Evolutionary conservation across 2,888 invertebrate genomes (phyloP), one percentile per base, ranked within the genome.

Genomic region (Pyralis farinalis): DNA sequence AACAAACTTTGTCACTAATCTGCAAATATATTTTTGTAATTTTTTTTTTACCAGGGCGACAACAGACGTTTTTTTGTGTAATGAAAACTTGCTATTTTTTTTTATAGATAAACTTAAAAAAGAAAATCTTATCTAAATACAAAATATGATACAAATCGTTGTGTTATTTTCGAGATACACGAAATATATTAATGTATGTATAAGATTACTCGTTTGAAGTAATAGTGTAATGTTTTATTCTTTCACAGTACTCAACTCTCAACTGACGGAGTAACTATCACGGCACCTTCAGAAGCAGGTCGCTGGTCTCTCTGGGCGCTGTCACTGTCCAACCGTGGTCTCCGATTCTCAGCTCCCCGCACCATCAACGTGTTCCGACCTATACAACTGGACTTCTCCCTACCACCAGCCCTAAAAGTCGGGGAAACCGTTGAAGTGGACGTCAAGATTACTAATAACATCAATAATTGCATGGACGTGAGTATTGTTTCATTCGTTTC

Each of bases 391-490:
- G 91, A 92, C 69, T 92, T 93, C 63, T 75, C 89, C 0, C 72
- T 92, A 3, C 93, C 93, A 3, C 86, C 90, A 0, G 91, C 90
- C 1, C 64, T 93, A 55, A 88, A 91, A 51, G 92, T 92, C 7
- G 90, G 93, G 0, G 93, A 93, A 63, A 91, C 92, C 0, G 87
- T 92, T 0, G 92, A 93, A 63, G 91, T 93, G n/a, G 93, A 93
- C 53, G 92, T 93, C 50, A 92, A 92, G 71, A 93, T 93, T 43
- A 92, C 91, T 0, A 93, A 93, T 58, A 92, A 92, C 47, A 90
- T 93, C 57, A 92, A 93, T 61, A 91, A 92, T 44, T 93, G 93
- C 71, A 92, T 93, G 90, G 93, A 93, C 63, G 93, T 93, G 66
- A 92, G 92, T 91, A 61, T 30, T 42, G 16, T 16, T 16, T 16